Percentiles rank a stretch among this genome's conserved stretches.
Conservation (phyloP, 2,797 vertebrate species). For the Enoplosus armatus region DNA sequence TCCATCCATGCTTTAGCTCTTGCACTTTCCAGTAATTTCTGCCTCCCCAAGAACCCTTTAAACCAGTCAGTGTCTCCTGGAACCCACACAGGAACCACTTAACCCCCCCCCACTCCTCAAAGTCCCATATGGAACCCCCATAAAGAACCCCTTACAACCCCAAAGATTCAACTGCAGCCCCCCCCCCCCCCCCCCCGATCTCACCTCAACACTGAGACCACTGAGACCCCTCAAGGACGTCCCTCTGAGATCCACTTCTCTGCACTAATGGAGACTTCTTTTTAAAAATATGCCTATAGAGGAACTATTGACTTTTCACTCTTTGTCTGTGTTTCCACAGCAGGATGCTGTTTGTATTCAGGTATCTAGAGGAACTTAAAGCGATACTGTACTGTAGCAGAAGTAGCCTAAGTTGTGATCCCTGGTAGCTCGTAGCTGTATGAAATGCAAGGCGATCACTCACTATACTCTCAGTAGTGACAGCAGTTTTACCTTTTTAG, state of each 20-base stretch:
- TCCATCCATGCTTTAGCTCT: slow-evolving; percentile 17
- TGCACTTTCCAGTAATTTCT: slow-evolving; percentile 1
- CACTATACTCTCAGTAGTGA: slow-evolving; percentile 60
- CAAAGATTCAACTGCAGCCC: not conserved
- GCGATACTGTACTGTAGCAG: slow-evolving; percentile 70
- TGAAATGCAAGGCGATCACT: slow-evolving; percentile 60
- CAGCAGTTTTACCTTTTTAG: slow-evolving; percentile 63
- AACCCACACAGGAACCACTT: not conserved
- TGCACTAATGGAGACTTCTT: slow-evolving; percentile 54
- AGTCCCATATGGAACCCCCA: not conserved
- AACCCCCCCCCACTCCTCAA: too few species aligned
- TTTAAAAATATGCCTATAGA: slow-evolving; percentile 32
- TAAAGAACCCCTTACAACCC: not conserved
- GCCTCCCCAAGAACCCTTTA: not conserved
- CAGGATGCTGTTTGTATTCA: slow-evolving; percentile 76
- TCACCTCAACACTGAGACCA: slow-evolving; percentile 4
- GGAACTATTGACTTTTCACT: slow-evolving; percentile 31
- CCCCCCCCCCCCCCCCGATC: not conserved
- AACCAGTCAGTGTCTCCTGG: not conserved
- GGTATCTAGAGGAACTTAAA: slow-evolving; percentile 75
- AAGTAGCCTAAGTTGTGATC: slow-evolving; percentile 68
- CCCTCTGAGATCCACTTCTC: slow-evolving; percentile 21
- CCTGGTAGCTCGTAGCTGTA: slow-evolving; percentile 66
- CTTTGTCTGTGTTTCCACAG: slow-evolving; percentile 43
- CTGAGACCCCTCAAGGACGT: not conserved